These are phyloP conservation scores for Pocota personata DNA, from an alignment of 2,888 invertebrate genomes.

Conservation along the genomic window DNA sequence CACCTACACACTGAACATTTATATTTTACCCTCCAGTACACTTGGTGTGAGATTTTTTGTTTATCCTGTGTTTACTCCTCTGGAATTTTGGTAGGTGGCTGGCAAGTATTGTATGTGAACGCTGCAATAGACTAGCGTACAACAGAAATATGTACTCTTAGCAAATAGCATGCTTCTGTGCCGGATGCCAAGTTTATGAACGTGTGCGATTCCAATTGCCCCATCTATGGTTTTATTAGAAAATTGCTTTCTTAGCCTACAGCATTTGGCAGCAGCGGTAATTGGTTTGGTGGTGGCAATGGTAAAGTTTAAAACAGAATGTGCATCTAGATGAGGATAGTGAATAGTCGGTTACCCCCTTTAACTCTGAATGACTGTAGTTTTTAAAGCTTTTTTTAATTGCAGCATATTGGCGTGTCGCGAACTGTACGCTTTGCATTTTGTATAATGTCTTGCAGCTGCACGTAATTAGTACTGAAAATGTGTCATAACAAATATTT, in stretches of 20 bases:
- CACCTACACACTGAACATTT: not conserved
- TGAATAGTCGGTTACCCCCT: not conserved
- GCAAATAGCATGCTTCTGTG: not conserved
- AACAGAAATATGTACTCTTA: too few relatives aligned
- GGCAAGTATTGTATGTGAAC: not conserved
- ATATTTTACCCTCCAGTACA: not conserved
- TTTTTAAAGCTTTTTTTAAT: not conserved
- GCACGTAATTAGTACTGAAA: not conserved
- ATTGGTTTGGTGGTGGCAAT: not conserved
- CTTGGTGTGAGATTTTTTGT: not conserved
- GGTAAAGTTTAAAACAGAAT: not conserved
- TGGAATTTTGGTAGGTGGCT: not conserved
- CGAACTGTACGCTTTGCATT: not conserved
- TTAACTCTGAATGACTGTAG: not conserved
- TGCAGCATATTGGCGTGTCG: too few relatives aligned
- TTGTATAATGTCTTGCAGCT: not conserved
- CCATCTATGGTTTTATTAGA: conserved; percentile 38
- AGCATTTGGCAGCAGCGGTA: conserved; percentile 40
- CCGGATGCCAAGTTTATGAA: not conserved
- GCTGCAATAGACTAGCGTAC: not conserved
- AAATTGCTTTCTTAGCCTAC: conserved; percentile 57
- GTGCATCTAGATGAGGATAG: not conserved
- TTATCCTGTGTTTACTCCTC: not conserved
- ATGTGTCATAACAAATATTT: too few relatives aligned
- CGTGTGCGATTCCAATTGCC: conserved; percentile 15